Evolutionary conservation across 2,113 vertebrate genomes (phyloP).

Genomic region (Condylura cristata): DNA sequence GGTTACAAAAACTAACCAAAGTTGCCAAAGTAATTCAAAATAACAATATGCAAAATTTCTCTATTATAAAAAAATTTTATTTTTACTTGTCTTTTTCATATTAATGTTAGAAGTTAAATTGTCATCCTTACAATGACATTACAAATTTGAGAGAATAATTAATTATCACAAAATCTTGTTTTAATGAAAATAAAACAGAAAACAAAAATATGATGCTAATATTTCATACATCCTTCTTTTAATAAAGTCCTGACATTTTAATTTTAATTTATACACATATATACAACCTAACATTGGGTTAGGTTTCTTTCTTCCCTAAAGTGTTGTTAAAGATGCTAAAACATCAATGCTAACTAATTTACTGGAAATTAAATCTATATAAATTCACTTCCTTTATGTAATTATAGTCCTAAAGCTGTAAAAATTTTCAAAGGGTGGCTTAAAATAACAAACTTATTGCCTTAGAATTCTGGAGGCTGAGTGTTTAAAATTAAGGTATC

Average conservation of each 20-base stretch:
- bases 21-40: neutral
- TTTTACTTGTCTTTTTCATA: neutral
- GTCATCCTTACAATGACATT: neutral
- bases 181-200: neutral
- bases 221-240: neutral
- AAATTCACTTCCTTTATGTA: neutral
- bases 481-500: neutral
- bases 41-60: neutral
- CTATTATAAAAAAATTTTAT: neutral
- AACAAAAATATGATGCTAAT: neutral
- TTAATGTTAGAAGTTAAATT: neutral
- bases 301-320: neutral
- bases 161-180: neutral
- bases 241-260: neutral
- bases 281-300: neutral
- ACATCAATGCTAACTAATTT: neutral
- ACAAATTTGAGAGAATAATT: neutral
- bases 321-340: neutral
- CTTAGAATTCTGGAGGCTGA: no score
- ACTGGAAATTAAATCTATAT: neutral
- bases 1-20: neutral
- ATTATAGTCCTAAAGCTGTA: neutral
- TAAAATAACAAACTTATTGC: neutral
- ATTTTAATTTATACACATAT: neutral
- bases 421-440: neutral